A percentile compares a stretch with the other conserved stretches of the same genome.
Conservation (phyloP, 2,797 vertebrate genomes). For the Acanthis flammea region DNA sequence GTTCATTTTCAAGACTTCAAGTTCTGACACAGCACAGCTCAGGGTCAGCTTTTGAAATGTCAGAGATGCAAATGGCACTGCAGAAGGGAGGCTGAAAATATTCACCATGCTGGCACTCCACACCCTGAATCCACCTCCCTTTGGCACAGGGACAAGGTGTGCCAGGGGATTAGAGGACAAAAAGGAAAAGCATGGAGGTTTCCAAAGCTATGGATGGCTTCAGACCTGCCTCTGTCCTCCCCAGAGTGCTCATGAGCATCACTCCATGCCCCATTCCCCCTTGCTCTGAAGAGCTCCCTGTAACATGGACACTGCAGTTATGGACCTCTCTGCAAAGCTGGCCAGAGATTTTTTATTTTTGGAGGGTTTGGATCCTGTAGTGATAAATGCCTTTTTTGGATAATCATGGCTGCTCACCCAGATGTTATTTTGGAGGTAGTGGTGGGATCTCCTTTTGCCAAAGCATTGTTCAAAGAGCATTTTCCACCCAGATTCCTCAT, state of each 20-base stretch:
- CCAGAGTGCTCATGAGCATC: not conserved
- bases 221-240: not conserved
- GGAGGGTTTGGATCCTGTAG: not conserved
- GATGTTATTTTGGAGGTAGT: not conserved
- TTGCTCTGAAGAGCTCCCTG: not conserved
- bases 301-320: not conserved
- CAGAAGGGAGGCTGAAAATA: not conserved
- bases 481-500: not conserved
- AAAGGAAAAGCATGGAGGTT: not conserved
- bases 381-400: not conserved
- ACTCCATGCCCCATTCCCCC: rapidly evolving
- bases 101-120: not conserved
- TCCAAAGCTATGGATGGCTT: not conserved
- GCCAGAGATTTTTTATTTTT: not conserved
- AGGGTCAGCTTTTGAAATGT: not conserved
- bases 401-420: not conserved
- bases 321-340: not conserved
- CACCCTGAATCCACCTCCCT: not conserved
- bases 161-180: not conserved
- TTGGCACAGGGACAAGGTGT: rapidly evolving
- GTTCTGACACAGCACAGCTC: not conserved
- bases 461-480: not conserved
- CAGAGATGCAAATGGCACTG: not conserved
- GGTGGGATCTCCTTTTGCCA: not conserved
- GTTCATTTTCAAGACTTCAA: not conserved